A percentile compares a stretch with the other conserved stretches of the same genome.
phyloP scores from a whole-genome alignment of 2,888 invertebrate species.

The Gastracanthus pulcherrimus region DNA sequence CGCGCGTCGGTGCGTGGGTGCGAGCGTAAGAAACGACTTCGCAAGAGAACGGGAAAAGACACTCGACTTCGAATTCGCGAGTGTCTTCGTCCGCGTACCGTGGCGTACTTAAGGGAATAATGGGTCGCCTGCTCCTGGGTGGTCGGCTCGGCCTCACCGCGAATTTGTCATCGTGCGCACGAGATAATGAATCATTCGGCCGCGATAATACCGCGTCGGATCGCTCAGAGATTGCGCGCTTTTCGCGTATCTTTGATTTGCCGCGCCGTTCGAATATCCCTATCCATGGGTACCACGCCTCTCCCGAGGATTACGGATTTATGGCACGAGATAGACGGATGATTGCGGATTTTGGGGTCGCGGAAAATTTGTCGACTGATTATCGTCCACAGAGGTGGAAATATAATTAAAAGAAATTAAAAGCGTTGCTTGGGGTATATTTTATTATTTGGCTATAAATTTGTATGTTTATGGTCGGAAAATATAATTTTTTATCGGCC shows the following conservation, averaged over 20 bases:
- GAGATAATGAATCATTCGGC: conserved; percentile 45
- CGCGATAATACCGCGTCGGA: conserved; percentile 6
- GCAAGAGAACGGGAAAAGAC: too few relatives aligned
- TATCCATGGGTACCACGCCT: neutral
- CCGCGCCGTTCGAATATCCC: neutral
- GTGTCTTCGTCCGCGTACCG: neutral
- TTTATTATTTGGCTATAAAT: too few relatives aligned
- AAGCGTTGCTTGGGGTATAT: neutral
- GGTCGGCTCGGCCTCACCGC: conserved; percentile 26
- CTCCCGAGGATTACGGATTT: conserved; percentile 9
- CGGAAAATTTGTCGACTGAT: neutral
- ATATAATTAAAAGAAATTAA: conserved; percentile 4
- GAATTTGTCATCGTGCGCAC: conserved; percentile 38
- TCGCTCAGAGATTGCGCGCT: neutral
- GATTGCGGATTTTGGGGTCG: neutral
- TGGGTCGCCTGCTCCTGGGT: neutral
- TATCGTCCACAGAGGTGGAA: neutral
- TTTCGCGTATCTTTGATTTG: conserved; percentile 17
- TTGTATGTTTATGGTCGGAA: too few relatives aligned
- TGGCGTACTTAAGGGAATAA: conserved; percentile 2
- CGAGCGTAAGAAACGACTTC: too few relatives aligned
- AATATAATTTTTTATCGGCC: too few relatives aligned
- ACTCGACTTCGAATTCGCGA: neutral
- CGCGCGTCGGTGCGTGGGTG: too few relatives aligned
- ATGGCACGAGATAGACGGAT: neutral